Evolutionary conservation across 2,888 invertebrate species (phyloP).

Genomic region (Microctonus brassicae): DNA sequence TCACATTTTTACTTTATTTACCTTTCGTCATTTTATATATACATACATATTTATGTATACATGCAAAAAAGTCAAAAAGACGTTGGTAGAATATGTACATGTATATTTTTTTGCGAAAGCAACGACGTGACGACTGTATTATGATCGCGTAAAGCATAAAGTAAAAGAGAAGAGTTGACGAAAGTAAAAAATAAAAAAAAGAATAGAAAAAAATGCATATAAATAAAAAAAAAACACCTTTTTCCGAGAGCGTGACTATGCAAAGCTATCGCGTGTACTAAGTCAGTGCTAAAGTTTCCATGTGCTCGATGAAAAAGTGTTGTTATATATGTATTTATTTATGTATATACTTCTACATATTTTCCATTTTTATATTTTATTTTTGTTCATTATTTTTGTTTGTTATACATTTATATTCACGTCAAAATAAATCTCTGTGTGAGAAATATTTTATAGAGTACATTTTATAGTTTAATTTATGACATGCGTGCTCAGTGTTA

Average conservation of each 20-base stretch:
- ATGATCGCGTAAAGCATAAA: constrained; percentile 42
- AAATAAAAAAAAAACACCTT: constrained; percentile 20
- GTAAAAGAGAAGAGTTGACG: constrained; percentile 5
- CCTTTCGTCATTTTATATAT: not conserved
- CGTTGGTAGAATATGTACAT: not conserved
- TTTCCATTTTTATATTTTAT: constrained; percentile 3
- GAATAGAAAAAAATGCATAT: constrained; percentile 5
- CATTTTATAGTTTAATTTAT: constrained; percentile 20
- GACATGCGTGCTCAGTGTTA: not conserved
- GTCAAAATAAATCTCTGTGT: not conserved
- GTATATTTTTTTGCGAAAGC: constrained; percentile 43
- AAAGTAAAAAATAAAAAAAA: constrained; percentile 5
- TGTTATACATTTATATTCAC: not conserved
- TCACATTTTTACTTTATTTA: constrained; percentile 1
- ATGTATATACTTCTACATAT: not conserved
- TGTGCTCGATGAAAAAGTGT: not conserved
- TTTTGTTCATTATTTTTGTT: not conserved
- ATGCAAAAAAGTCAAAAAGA: constrained; percentile 13
- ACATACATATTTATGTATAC: not conserved
- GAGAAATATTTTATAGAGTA: constrained; percentile 6
- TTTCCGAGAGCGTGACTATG: constrained; percentile 45
- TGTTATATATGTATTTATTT: not conserved
- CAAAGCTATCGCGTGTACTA: constrained; percentile 24
- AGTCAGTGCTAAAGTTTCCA: constrained; percentile 17
- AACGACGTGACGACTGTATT: constrained; percentile 45